phyloP scores from a whole-genome alignment of 2,797 vertebrate species.

The Danionella dracula region DNA sequence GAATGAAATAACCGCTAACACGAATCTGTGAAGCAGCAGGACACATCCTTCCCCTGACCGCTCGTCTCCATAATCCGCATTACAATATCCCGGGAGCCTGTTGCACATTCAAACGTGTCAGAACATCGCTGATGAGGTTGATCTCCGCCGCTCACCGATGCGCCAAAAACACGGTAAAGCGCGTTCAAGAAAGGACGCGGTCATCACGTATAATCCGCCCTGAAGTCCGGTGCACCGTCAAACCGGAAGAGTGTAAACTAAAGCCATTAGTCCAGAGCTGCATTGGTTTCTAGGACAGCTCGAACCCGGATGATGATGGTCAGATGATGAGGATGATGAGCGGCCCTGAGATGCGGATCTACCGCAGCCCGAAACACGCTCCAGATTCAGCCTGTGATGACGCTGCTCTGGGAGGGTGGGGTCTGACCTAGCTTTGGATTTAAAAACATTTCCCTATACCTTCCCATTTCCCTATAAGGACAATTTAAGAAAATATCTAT shows the following conservation, averaged over 20 bases:
- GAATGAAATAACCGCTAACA: background rate
- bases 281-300: conserved; percentile 41
- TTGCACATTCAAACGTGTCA: conserved; percentile 20
- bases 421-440: background rate
- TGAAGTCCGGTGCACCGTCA: background rate
- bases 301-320: conserved; percentile 37
- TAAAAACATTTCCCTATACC: background rate
- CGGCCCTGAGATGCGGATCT: background rate
- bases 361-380: background rate
- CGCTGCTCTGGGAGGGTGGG: background rate
- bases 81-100: background rate
- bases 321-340: too few relatives aligned
- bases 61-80: conserved; percentile 5
- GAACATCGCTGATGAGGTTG: background rate
- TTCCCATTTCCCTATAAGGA: background rate
- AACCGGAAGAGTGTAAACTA: background rate
- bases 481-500: too few relatives aligned
- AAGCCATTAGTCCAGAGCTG: background rate
- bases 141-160: conserved; percentile 37
- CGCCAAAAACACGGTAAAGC: conserved; percentile 5
- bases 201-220: background rate
- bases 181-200: background rate
- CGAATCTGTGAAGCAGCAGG: background rate
- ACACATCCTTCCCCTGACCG: conserved; percentile 3
- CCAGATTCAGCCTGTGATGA: background rate